Evolutionary conservation across 2,797 vertebrate species (phyloP), one percentile per base, ranked within the genome.

Genomic region (Eulemur rubriventer): DNA sequence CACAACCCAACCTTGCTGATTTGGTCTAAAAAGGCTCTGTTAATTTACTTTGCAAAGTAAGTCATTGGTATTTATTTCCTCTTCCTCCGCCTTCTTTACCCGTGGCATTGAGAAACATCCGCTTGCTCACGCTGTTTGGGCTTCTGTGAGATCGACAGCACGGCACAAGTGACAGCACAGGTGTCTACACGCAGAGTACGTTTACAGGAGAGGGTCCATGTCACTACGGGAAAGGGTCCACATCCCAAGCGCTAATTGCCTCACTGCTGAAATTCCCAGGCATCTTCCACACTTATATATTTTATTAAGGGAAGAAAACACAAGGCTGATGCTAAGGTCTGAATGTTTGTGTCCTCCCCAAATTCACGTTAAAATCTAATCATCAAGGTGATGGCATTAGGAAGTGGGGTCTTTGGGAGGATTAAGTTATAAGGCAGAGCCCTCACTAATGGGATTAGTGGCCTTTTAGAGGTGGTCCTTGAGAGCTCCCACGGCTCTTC

Each of bases 191-290:
- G 2, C 0, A 59, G 2, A 38, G 57, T 52, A 67, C 91, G 79
- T 38, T 67, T 30, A 13, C 12, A 80, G 78, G 50, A 75, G 33
- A 65, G 88, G 18, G 0, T 73, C 79, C 46, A 6, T 89, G 10
- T 12, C 28, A 3, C 81, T 30, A 10, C 12, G 78, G 80, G 46
- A 75, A 28, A 63, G 89, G 14, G 0, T 70, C 76, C 48, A 7
- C 91, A 7, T 10, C 35, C 4, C 83, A 76, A 38, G 67, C 26
- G 22, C 70, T 26, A 35, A 48, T 13, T 72, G 84, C 70, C 46
- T 57, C 0, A 0, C 14, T 69, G n/a, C 70, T 0, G 0, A 76
- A 75, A 50, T 84, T 1, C 2, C 1, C 14, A 1, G 48, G 52
- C 24, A 0, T 41, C 87, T 89, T 26, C 61, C 80, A 67, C 33